Evolutionary conservation across 2,888 invertebrate species (phyloP), one percentile per base, ranked within the genome.

Genomic region (Pristionchus exspectatus): DNA sequence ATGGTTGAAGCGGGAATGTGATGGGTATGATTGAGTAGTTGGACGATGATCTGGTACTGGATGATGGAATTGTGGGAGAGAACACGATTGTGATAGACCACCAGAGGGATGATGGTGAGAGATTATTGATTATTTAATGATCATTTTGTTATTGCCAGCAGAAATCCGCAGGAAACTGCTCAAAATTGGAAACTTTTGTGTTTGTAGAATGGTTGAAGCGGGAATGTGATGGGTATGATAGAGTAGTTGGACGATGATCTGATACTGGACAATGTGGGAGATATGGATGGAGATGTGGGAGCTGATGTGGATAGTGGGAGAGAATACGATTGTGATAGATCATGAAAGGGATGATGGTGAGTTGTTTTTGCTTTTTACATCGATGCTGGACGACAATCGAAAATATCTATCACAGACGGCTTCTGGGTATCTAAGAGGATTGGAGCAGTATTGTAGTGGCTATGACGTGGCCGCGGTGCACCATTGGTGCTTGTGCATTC

Each of bases 221-320:
- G 44, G 44, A 50, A 50, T 50, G 44, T 44, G 44, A 9, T 5
- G 44, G 44, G 9, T 44, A 44, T 3, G 44, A 9, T 44, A 44
- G 44, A 44, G 44, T 44, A 44, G 44, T 9, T 5, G 44, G 44
- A 44, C 44, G 44, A 44, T 5, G 3, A 44, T 3, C 90, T 92
- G 7, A 91, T 93, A 24, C 91, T 93, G 59, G 91, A 92, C 50
- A 91, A 92, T 56, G 89, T n/a, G n/a, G n/a, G n/a, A n/a, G n/a
- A n/a, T n/a, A n/a, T n/a, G n/a, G n/a, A n/a, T n/a, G n/a, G n/a
- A n/a, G n/a, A n/a, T n/a, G n/a, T n/a, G n/a, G n/a, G n/a, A n/a
- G n/a, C n/a, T n/a, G n/a, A n/a, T n/a, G n/a, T n/a, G 91, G 27
- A 88, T 91, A 18, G 91, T 90, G 72, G 86, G 86, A 30, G 91